phyloP scores from a whole-genome alignment of 2,888 invertebrate species.

The Agonopterix alstromeriana region DNA sequence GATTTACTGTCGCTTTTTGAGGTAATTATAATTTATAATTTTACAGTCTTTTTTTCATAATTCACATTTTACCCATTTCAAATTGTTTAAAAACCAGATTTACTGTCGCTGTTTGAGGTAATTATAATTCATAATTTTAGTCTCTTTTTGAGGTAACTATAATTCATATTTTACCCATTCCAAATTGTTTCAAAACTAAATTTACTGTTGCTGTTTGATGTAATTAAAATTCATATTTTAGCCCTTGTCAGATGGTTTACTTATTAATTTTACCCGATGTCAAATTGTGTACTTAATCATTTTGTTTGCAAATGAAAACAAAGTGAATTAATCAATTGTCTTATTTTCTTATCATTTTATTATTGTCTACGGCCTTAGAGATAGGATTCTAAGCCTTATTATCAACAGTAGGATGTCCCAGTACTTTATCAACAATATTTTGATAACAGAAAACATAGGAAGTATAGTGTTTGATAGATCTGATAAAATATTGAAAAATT shows the following conservation, averaged over 20 bases:
- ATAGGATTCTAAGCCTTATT: background rate
- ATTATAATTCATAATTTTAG: slow-evolving; percentile 11
- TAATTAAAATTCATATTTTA: slow-evolving; percentile 26
- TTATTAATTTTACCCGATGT: too few species aligned
- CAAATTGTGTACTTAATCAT: background rate
- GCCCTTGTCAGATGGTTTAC: too few species aligned
- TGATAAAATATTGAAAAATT: too few species aligned
- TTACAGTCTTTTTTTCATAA: too few species aligned
- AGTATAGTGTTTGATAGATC: too few species aligned
- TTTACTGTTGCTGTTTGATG: slow-evolving; percentile 70
- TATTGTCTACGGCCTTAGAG: background rate
- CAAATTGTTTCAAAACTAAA: slow-evolving; percentile 70
- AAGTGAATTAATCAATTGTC: background rate
- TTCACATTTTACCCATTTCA: background rate
- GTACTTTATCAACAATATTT: too few species aligned
- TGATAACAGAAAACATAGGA: too few species aligned
- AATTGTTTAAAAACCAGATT: slow-evolving; percentile 57
- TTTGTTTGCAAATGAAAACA: background rate
- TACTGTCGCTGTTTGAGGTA: slow-evolving; percentile 73
- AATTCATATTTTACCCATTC: too few species aligned
- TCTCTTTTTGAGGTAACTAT: too few species aligned
- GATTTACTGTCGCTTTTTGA: slow-evolving; percentile 69
- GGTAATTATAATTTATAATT: slow-evolving; percentile 42
- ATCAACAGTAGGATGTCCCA: too few species aligned
- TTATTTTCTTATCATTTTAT: slow-evolving; percentile 2